Evolutionary conservation across 2,113 vertebrate species (phyloP).

Genomic region (Pogona vitticeps): DNA sequence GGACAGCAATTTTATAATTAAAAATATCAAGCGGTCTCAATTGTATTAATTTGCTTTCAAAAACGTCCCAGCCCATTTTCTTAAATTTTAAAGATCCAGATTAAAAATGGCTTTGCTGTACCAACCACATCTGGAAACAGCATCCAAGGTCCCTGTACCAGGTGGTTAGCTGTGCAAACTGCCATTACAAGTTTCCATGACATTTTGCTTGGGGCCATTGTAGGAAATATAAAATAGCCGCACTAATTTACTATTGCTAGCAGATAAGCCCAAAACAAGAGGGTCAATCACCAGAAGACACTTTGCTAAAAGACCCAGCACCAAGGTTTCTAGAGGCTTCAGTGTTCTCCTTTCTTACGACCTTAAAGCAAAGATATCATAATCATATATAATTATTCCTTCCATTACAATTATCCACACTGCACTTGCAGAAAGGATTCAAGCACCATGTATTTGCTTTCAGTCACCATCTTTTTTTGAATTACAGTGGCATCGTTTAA

Average conservation of each 20-base stretch:
- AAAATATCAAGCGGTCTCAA: conserved; percentile 2
- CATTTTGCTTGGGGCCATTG: not conserved
- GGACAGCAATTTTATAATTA: conserved; percentile 17
- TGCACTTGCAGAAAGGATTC: conserved; percentile 46
- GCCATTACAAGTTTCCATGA: not conserved
- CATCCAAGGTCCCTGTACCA: not conserved
- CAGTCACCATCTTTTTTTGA: not conserved
- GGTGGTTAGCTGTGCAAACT: not conserved
- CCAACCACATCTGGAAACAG: not conserved
- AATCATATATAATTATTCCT: conserved; percentile 21
- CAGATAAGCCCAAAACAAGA: not conserved
- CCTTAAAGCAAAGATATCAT: not conserved
- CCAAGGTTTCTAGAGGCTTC: not conserved
- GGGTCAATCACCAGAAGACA: not conserved
- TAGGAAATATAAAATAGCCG: not conserved
- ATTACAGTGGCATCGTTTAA: conserved; percentile 13
- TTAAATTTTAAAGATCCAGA: not conserved
- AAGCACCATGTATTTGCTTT: conserved; percentile 55
- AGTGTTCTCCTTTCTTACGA: not conserved
- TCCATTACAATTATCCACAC: conserved; percentile 61
- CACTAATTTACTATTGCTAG: not conserved
- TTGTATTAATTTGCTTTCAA: not conserved
- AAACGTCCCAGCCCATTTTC: not conserved
- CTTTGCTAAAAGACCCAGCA: not conserved
- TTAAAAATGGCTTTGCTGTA: not conserved